Base-by-base conservation (phyloP, 2,797 vertebrate species). In the Enteromius thamalakanensis region DNA sequence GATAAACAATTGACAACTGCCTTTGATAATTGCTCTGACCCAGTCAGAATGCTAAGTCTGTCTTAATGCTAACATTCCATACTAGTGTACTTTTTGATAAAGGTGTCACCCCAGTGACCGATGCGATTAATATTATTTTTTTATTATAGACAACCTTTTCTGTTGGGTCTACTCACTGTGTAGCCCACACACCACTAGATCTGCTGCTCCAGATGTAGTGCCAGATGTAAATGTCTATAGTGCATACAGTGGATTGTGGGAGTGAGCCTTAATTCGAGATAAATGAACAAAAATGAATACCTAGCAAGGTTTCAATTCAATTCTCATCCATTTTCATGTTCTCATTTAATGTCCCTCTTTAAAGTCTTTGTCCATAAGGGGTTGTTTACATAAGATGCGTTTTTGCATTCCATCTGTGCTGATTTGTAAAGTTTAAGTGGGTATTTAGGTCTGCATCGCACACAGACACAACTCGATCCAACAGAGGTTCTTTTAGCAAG, bases 181-280 rank as follows among this genome's bases (percentile, higher is more conserved):
- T 78, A 34, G 19, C 76, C 42, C 29, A 34, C 42, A n/a, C 34
- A 26, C 4, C 47, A 53, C 29, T 64, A 17, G 23, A 67, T 76
- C 62, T 51, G 45, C 69, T 74, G 21, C 32, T 68, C 60, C 72
- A 68, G 49, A 68, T 76, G 19, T 45, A 42, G n/a, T 45, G 34
- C 34, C 47, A 42, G 34, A 82, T 76, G 47, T 45, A 47, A 76
- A 65, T 21, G 49, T 67, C 51, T 42, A 29, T 70, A 58, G 34
- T 23, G 29, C 40, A 64, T 32, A 47, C 60, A 32, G 37, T 79
- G 29, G 29, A 51, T 37, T 65, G 49, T 9, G n/a, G 40, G n/a
- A 69, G 78, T 32, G 37, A 70, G 51, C 5, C 29, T 76, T 17
- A 45, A 6, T 62, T 49, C 1, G 3, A 64, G 15, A n/a, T 21